Conservation (phyloP, 2,888 invertebrate species). For the Ophion ventricosus region DNA sequence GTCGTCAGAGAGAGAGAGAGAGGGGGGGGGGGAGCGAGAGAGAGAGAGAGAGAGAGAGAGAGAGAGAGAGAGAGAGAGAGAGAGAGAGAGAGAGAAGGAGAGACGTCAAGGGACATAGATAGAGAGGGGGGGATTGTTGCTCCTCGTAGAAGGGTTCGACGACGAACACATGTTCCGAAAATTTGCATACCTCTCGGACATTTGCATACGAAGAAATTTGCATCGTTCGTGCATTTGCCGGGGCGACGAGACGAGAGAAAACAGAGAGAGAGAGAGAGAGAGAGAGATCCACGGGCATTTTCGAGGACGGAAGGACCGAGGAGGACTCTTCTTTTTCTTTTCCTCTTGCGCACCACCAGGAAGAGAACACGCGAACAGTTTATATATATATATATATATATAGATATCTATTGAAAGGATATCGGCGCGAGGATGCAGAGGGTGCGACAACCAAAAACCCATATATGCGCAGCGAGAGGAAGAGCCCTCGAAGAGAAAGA, state of each 20-base stretch:
- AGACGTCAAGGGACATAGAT: background rate
- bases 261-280: slow-evolving; percentile 63
- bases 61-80: background rate
- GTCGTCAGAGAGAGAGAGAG: background rate
- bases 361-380: slow-evolving; percentile 21
- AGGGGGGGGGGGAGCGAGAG: slow-evolving; percentile 3
- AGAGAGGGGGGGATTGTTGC: slow-evolving; percentile 33
- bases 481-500: slow-evolving; percentile 73
- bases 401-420: slow-evolving; percentile 76
- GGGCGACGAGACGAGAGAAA: slow-evolving; percentile 49
- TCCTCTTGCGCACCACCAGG: slow-evolving; percentile 45
- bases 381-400: slow-evolving; percentile 62
- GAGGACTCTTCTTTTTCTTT: slow-evolving; percentile 64
- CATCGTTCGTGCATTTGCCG: slow-evolving; percentile 80
- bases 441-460: slow-evolving; percentile 35
- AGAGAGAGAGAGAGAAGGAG: slow-evolving; percentile 11
- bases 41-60: slow-evolving; percentile 16
- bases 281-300: slow-evolving; percentile 60
- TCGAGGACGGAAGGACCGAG: slow-evolving; percentile 58
- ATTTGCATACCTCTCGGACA: slow-evolving; percentile 80
- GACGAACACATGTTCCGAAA: slow-evolving; percentile 81
- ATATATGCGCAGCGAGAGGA: slow-evolving; percentile 43
- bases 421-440: slow-evolving; percentile 71
- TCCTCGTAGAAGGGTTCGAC: slow-evolving; percentile 79
- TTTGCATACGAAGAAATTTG: slow-evolving; percentile 83